A percentile compares a stretch with the other conserved stretches of the same genome.
Evolutionary conservation across 37 sponge, comb jelly and placozoan species (phyloP).

Genomic region (Axinella damicornis): DNA sequence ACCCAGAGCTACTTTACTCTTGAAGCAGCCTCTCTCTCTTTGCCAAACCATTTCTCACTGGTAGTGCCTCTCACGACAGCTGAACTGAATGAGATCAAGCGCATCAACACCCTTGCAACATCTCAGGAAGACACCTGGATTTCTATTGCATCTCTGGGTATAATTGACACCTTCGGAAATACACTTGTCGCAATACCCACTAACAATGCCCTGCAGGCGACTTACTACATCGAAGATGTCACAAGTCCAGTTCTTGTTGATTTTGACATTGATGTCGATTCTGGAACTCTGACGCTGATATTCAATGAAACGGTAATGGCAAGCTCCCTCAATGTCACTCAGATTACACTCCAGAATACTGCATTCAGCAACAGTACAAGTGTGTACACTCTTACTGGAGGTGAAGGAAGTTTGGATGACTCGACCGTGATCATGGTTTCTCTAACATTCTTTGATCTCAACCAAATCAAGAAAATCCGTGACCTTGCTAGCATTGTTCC

Average conservation of each 20-base stretch:
- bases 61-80: constrained; percentile 40
- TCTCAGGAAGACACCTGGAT: constrained; percentile 62
- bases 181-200: constrained; percentile 36
- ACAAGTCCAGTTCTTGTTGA: constrained; percentile 74
- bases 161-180: constrained; percentile 68
- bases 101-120: constrained; percentile 77
- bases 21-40: not conserved
- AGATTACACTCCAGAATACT: constrained; percentile 71
- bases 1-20: constrained; percentile 32
- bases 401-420: constrained; percentile 54
- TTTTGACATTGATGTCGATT: constrained; percentile 70
- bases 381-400: constrained; percentile 66
- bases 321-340: constrained; percentile 55
- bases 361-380: not conserved
- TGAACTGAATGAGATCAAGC: constrained; percentile 85
- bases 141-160: constrained; percentile 51
- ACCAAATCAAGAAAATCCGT: constrained; percentile 83
- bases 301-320: constrained; percentile 87
- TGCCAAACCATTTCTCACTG: constrained; percentile 30
- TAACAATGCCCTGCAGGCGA: constrained; percentile 33
- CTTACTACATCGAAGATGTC: constrained; percentile 43
- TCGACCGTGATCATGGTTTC: constrained; percentile 64
- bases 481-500: constrained; percentile 58
- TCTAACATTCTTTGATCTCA: constrained; percentile 82
- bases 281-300: constrained; percentile 61